Conservation (phyloP, 2,797 vertebrate species). For the Acanthiza pusilla region DNA sequence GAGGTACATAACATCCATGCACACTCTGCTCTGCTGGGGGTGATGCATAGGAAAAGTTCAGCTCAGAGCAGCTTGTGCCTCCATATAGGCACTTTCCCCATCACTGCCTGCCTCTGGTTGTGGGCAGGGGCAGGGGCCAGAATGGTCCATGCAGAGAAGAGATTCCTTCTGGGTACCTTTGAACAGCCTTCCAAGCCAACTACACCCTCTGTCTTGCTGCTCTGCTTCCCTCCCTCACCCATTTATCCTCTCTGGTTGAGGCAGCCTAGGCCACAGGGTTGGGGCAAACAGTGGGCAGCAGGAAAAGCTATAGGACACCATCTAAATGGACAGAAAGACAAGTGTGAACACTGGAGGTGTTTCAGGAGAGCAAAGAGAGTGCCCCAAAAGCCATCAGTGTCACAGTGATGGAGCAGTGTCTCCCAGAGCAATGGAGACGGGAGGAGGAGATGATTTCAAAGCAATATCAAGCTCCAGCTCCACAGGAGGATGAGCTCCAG, state of each 20-base stretch:
- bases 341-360: background rate
- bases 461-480: background rate
- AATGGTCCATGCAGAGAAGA: background rate
- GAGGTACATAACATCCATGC: background rate
- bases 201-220: background rate
- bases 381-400: background rate
- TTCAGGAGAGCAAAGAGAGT: background rate
- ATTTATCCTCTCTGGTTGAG: background rate
- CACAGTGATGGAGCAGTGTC: background rate
- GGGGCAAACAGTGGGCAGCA: background rate
- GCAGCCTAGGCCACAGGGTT: background rate
- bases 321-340: background rate
- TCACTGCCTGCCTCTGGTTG: background rate
- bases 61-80: background rate
- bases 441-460: background rate
- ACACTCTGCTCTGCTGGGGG: background rate
- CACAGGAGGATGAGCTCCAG: background rate
- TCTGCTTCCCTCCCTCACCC: background rate
- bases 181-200: background rate
- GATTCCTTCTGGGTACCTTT: background rate
- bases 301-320: background rate
- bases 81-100: background rate
- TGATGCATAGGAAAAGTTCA: background rate
- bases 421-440: background rate
- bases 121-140: background rate